Evolutionary conservation across 2,888 invertebrate genomes (phyloP), one percentile per base, ranked within the genome.

Genomic region (Petrophora chlorosata): DNA sequence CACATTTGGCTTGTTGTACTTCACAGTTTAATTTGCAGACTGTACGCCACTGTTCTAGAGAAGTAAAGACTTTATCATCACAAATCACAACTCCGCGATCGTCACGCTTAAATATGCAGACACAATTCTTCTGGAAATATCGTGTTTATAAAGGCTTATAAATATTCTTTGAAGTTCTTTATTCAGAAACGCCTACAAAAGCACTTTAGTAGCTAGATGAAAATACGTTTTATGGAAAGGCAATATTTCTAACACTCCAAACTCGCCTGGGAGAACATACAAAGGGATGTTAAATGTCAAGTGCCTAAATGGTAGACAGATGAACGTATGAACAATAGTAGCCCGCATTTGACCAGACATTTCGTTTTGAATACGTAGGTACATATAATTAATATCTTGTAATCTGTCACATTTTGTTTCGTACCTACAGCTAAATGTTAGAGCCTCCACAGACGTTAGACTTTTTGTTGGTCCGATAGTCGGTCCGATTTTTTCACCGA

Each of bases 341-440:
- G 53, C 76, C 76, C 78, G 77, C 72, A 77, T 79, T 65, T 56
- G 46, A 56, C 55, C 59, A 67, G 70, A 45, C 52, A 19, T 42
- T 61, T 62, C 59, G 65, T 66, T 69, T 65, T 8, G 15, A 22
- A 34, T 36, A 30, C 32, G n/a, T n/a, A n/a, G n/a, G n/a, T n/a
- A n/a, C n/a, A n/a, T n/a, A n/a, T n/a, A n/a, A n/a, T n/a, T n/a
- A n/a, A n/a, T n/a, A n/a, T n/a, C n/a, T n/a, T n/a, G 23, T 40
- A 40, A 41, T 34, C 34, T 40, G 46, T 46, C 34, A 46, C 22
- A 40, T 34, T 34, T 46, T 26, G 34, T 39, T 39, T 47, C 22
- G 56, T n/a, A n/a, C n/a, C n/a, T n/a, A n/a, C n/a, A n/a, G n/a
- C n/a, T n/a, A n/a, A n/a, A n/a, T n/a, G n/a, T n/a, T n/a, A n/a